Evolutionary conservation across 2,797 vertebrate genomes (phyloP).

Genomic region (Xiphophorus birchmanni): DNA sequence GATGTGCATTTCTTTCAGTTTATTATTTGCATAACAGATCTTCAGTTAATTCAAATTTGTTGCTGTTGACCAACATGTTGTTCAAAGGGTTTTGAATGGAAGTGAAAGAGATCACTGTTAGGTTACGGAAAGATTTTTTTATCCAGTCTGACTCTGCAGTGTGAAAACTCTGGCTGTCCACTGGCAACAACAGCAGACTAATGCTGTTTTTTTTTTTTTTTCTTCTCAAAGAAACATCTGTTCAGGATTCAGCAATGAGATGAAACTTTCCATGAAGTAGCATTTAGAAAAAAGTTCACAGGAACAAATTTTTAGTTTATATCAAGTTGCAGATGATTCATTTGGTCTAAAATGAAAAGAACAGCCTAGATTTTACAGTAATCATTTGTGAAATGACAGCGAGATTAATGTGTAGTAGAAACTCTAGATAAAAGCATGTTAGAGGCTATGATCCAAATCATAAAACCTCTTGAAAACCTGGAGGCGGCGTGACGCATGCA

Average conservation of each 20-base stretch:
- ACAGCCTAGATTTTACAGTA: neutral
- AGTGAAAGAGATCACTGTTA: neutral
- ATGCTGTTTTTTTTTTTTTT: neutral
- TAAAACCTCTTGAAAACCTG: neutral
- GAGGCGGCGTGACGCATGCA: neutral
- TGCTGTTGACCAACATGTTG: neutral
- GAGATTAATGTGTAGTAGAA: neutral
- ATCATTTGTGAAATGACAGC: neutral
- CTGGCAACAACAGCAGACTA: neutral
- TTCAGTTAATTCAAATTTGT: neutral
- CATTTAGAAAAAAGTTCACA: neutral
- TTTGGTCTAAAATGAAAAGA: neutral
- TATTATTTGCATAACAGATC: constrained; percentile 4
- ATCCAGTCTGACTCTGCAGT: neutral
- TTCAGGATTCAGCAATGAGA: neutral
- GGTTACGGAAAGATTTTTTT: neutral
- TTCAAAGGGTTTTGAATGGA: neutral
- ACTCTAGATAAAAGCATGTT: neutral
- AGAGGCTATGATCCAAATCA: neutral
- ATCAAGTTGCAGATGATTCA: neutral
- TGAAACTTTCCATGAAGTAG: neutral
- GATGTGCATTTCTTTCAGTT: neutral
- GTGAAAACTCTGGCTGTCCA: neutral
- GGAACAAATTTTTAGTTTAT: neutral
- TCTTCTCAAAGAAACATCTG: neutral